Conservation (phyloP, 2,888 invertebrate genomes). For the Cryptops parisi region DNA sequence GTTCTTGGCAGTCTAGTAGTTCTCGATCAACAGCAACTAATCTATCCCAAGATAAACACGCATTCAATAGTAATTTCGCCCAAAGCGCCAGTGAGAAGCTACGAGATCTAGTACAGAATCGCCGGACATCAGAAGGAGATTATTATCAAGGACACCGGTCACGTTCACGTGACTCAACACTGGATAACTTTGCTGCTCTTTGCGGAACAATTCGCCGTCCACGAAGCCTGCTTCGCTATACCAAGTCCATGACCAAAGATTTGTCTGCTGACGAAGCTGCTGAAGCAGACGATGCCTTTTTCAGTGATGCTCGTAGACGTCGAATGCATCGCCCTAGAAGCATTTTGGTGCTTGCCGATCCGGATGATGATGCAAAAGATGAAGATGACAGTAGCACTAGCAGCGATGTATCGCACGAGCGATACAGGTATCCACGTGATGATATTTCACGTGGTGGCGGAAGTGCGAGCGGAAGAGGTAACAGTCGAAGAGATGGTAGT, state of each 20-base stretch:
- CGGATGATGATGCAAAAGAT: not conserved
- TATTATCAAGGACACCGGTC: not conserved
- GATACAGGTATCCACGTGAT: conserved; percentile 2
- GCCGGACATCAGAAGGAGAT: too few species aligned
- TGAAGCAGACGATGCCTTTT: not conserved
- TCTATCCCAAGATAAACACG: not conserved
- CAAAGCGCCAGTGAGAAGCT: too few species aligned
- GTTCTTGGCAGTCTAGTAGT: not conserved
- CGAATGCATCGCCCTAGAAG: conserved; percentile 11
- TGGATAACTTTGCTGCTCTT: not conserved
- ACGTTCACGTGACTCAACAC: not conserved
- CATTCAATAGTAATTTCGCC: not conserved
- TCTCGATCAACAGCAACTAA: not conserved
- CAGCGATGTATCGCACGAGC: not conserved
- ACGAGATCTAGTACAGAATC: too few species aligned
- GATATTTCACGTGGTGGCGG: conserved; percentile 12
- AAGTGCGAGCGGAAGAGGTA: conserved; percentile 23
- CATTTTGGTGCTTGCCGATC: conserved; percentile 11
- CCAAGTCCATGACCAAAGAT: conserved; percentile 15
- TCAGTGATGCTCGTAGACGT: not conserved
- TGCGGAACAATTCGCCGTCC: conserved; percentile 14
- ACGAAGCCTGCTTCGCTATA: conserved; percentile 3
- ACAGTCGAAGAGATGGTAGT: conserved; percentile 1
- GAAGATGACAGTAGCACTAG: not conserved
- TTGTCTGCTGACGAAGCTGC: conserved; percentile 4